phyloP scores from a whole-genome alignment of 2,888 invertebrate genomes.

The Strigamia crassipes region DNA sequence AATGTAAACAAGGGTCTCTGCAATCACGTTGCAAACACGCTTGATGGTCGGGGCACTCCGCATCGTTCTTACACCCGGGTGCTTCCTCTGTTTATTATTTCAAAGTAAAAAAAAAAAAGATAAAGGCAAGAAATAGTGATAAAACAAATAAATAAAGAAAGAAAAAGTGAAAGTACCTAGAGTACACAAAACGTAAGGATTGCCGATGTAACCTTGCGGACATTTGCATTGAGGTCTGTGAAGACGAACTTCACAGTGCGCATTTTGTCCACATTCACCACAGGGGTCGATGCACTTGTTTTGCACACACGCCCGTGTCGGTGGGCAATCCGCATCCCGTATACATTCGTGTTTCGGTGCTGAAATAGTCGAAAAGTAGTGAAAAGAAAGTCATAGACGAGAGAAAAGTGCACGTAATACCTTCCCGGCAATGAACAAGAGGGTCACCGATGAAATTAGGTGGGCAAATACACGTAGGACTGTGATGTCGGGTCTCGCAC shows the following conservation, averaged over 20 bases:
- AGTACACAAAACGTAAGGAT: constrained; percentile 48
- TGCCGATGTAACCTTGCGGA: constrained; percentile 80
- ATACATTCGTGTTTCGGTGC: constrained; percentile 67
- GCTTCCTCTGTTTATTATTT: constrained; percentile 66
- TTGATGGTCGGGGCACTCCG: constrained; percentile 76
- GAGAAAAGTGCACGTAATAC: neutral
- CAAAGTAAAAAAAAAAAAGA: constrained; percentile 56
- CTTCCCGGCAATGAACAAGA: constrained; percentile 72
- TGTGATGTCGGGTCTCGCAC: constrained; percentile 71
- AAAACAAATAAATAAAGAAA: neutral
- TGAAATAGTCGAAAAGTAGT: neutral
- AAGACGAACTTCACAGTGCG: constrained; percentile 74
- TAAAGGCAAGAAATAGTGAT: neutral
- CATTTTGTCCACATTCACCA: constrained; percentile 75
- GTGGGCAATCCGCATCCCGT: constrained; percentile 81
- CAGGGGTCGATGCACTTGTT: constrained; percentile 87
- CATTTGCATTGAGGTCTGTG: constrained; percentile 81
- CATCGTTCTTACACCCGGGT: constrained; percentile 70
- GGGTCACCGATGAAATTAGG: constrained; percentile 75
- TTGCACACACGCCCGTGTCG: constrained; percentile 81
- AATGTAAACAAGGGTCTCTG: constrained; percentile 75
- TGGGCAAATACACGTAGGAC: constrained; percentile 79
- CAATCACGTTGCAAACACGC: constrained; percentile 86
- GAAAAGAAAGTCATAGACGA: neutral
- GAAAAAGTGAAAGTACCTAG: neutral